Evolutionary conservation across 1,140 invertebrate species (phyloP).

Genomic region (Sipha flava): DNA sequence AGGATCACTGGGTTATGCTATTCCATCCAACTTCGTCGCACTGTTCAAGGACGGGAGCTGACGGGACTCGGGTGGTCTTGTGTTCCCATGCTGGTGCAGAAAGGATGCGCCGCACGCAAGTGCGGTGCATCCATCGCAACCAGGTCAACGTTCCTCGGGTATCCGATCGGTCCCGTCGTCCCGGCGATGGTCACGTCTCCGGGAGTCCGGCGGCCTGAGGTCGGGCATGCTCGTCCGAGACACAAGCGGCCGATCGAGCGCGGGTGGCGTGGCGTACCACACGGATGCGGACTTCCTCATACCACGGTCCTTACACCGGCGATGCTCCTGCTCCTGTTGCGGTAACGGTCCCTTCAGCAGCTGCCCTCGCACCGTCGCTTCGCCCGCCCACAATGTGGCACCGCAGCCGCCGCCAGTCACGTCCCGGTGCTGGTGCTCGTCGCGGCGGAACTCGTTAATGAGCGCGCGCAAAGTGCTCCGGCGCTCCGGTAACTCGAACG

Average conservation of each 20-base stretch:
- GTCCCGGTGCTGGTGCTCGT: neutral
- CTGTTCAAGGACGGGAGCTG: too few relatives aligned
- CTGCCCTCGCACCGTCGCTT: neutral
- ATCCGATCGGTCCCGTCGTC: neutral
- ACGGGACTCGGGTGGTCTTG: too few relatives aligned
- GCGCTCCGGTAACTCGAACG: neutral
- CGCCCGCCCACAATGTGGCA: neutral
- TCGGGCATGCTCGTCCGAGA: slow-evolving; percentile 1
- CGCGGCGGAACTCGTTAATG: neutral
- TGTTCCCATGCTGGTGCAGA: too few relatives aligned
- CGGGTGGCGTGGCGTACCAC: neutral
- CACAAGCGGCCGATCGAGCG: neutral
- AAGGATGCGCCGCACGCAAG: too few relatives aligned
- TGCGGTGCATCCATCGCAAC: too few relatives aligned
- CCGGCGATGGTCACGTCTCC: neutral
- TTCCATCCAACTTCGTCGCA: too few relatives aligned
- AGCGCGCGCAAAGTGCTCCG: slow-evolving; percentile 9
- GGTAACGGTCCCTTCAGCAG: neutral
- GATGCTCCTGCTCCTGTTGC: neutral
- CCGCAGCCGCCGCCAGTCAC: neutral
- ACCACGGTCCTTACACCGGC: neutral
- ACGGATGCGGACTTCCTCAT: slow-evolving; percentile 11
- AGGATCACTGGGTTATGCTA: too few relatives aligned
- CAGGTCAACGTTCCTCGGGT: neutral
- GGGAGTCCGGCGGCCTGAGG: neutral